A percentile compares a stretch with the other conserved stretches of the same genome.
Conservation (phyloP, 2,888 invertebrate genomes). For the Asteroscopus sphinx region DNA sequence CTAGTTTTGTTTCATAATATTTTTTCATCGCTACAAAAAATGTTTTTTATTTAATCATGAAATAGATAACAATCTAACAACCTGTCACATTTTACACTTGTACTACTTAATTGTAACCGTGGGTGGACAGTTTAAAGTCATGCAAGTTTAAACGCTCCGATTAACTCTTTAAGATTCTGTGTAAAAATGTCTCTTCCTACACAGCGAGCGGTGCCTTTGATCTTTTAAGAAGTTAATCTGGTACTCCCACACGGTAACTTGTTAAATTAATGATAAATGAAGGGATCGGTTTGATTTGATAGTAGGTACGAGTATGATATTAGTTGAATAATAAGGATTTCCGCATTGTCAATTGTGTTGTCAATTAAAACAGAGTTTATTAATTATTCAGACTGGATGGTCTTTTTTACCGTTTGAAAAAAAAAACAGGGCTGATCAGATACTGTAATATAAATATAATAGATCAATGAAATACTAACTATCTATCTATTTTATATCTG, state of each 20-base stretch:
- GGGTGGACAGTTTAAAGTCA: constrained; percentile 48
- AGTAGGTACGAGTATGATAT: background rate
- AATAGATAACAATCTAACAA: constrained; percentile 30
- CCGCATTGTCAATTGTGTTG: no score
- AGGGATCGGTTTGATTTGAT: constrained; percentile 2
- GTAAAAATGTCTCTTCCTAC: constrained; percentile 24
- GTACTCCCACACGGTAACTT: constrained; percentile 28
- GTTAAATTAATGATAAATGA: constrained; percentile 3
- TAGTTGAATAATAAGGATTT: constrained; percentile 6
- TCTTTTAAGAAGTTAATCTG: constrained; percentile 40
- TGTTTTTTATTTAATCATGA: constrained; percentile 1
- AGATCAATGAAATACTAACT: no score
- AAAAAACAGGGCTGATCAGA: no score
- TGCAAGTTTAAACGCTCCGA: constrained; percentile 42
- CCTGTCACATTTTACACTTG: constrained; percentile 40
- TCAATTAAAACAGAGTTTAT: no score
- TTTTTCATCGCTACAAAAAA: background rate
- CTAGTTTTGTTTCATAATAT: background rate
- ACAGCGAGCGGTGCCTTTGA: constrained; percentile 36
- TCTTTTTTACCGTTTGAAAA: no score
- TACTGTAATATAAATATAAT: no score
- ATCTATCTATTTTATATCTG: no score
- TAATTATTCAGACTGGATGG: no score
- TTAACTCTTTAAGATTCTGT: constrained; percentile 5
- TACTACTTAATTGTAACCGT: constrained; percentile 31